Base-by-base conservation (phyloP, 1,140 invertebrate genomes). In the Saccostrea echinata region DNA sequence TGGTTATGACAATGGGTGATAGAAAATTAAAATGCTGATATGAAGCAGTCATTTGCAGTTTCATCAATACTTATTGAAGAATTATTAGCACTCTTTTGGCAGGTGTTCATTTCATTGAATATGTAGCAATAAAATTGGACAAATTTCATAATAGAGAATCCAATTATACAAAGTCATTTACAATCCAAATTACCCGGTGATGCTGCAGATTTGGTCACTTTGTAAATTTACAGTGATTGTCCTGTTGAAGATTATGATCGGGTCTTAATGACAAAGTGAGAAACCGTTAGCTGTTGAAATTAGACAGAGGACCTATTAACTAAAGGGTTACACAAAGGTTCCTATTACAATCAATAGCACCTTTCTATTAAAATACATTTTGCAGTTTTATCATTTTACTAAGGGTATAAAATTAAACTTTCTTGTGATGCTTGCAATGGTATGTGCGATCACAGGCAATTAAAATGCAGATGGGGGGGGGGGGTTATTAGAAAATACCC, bases 51-150 rank as follows among this genome's bases (percentile, higher is more conserved):
- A 33, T 76, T 76, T 76, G 27, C 30, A 76, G 68, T 76, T 76
- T 76, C 27, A 30, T 76, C 68, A 76, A 76, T 76, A 76, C 68
- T 76, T 76, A 76, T 76, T 76, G 68, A 76, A 76, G 68, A 76
- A 76, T 24, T 30, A 76, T 76, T 76, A 76, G 68, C 68, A 76
- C 68, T 76, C 27, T 30, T 27, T 11, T 12, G 68, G 68, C 68
- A 76, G 68, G 68, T 76, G 68, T 33, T 76, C 68, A 33, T 76
- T 76, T 76, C 24, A 76, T 76, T 76, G 68, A 76, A 76, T 76
- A 76, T 76, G 68, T 76, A 76, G 68, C 68, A 76, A 76, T 76
- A 30, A 76, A 76, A 76, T 33, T 76, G 68, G 68, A 76, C 68
- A 76, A 76, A 76, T 76, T 76, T 76, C 30, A 76, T 33, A 76